Evolutionary conservation across 1,140 invertebrate species (phyloP).

Genomic region (Drosophila mayri): DNA sequence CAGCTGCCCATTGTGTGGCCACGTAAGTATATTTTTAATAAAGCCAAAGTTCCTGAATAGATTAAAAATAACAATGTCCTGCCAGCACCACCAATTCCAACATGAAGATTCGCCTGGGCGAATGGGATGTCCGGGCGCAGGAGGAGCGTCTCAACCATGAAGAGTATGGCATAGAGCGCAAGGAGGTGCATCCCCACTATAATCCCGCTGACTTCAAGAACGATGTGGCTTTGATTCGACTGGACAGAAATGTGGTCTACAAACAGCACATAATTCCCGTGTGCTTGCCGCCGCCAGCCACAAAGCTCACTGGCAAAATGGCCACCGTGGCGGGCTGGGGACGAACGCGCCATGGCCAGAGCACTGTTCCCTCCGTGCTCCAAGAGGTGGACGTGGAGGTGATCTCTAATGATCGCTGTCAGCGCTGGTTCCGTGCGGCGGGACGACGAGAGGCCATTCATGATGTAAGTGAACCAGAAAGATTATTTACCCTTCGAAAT

Average conservation of each 20-base stretch:
- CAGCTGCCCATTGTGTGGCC: slow-evolving; percentile 94
- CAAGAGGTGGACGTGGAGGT: slow-evolving; percentile 94
- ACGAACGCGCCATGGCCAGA: slow-evolving; percentile 92
- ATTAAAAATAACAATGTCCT: background rate
- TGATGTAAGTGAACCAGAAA: slow-evolving; percentile 87
- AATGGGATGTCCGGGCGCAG: slow-evolving; percentile 95
- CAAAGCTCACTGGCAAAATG: slow-evolving; percentile 92
- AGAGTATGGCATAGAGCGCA: slow-evolving; percentile 94
- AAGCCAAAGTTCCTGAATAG: background rate
- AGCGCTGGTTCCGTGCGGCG: slow-evolving; percentile 95
- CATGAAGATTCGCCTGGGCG: slow-evolving; percentile 94
- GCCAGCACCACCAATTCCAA: slow-evolving; percentile 90
- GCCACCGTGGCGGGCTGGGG: slow-evolving; percentile 97
- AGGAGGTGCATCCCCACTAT: slow-evolving; percentile 95
- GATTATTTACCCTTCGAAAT: background rate
- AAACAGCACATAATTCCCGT: slow-evolving; percentile 96
- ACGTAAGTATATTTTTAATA: slow-evolving; percentile 88
- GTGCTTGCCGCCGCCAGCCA: slow-evolving; percentile 90
- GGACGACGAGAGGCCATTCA: slow-evolving; percentile 95
- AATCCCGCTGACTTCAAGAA: slow-evolving; percentile 95
- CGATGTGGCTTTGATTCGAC: slow-evolving; percentile 93
- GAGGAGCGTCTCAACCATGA: slow-evolving; percentile 93
- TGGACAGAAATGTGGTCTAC: slow-evolving; percentile 91
- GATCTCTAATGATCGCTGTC: slow-evolving; percentile 96
- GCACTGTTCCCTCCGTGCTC: slow-evolving; percentile 90